Evolutionary conservation across 2,113 vertebrate genomes (phyloP).

Genomic region (Neofelis nebulosa): DNA sequence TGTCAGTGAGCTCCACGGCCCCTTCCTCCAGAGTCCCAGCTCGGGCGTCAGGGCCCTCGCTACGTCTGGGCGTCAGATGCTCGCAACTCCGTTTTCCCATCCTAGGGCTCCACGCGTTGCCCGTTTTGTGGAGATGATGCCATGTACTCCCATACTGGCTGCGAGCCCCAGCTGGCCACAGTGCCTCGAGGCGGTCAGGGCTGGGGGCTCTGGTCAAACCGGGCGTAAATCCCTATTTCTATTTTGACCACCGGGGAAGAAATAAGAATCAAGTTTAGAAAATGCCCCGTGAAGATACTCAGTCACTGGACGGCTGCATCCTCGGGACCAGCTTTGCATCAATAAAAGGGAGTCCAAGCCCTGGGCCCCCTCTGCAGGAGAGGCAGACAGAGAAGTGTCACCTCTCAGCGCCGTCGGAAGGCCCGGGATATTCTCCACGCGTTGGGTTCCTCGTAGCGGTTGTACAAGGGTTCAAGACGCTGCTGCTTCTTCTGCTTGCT

Average conservation of each 20-base stretch:
- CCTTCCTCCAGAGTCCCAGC: neutral
- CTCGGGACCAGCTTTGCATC: neutral
- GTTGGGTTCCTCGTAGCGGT: constrained; percentile 98
- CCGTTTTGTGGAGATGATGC: neutral
- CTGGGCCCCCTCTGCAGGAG: neutral
- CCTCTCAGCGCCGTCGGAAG: constrained; percentile 91
- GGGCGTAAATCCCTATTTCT: neutral
- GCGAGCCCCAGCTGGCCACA: neutral
- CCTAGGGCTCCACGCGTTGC: neutral
- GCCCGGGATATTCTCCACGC: constrained; percentile 98
- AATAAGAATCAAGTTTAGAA: constrained; percentile 29
- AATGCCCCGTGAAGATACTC: neutral
- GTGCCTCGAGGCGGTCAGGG: neutral
- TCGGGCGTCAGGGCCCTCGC: neutral
- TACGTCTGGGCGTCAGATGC: rapidly evolving
- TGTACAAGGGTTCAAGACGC: constrained; percentile 96
- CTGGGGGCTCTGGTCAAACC: neutral
- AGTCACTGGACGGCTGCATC: neutral
- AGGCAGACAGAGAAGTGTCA: neutral
- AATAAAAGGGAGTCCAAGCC: neutral
- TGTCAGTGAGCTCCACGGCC: neutral
- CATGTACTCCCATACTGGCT: neutral
- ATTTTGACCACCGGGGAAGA: constrained; percentile 15
- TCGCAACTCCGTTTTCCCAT: neutral
- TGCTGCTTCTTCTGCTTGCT: constrained; percentile 99